Evolutionary conservation across 2,888 invertebrate genomes (phyloP), one percentile per base, ranked within the genome.

Genomic region (Magallana nippona): DNA sequence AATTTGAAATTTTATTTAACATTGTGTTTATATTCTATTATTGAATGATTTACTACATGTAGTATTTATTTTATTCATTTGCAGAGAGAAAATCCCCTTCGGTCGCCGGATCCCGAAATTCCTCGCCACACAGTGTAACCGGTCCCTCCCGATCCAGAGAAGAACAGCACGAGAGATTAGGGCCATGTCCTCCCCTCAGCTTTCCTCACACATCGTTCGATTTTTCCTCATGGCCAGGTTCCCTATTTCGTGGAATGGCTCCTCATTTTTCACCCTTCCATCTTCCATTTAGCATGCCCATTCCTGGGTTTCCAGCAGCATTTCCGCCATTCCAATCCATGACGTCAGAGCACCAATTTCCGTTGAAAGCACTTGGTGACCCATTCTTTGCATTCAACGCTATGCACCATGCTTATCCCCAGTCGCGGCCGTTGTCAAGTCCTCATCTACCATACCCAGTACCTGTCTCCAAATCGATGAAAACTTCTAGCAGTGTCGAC

Each of bases 261-360:
- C 83, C 85, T 17, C 83, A 83, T 44, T 81, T 79, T 63, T 82
- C 82, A n/a, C 57, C 82, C 0, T 82, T n/a, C n/a, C n/a, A 82
- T 32, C 32, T 82, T 78, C 82, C 82, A 3, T 58, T 82, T 32
- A 78, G 82, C 22, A 32, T 82, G 19, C 79, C 71, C 55, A 71
- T 80, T n/a, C 83, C 71, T 19, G 82, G 82, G 55, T 32, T 19
- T 44, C 44, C 80, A 8, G 79, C 83, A 5, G 81, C 80, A 15
- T 80, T 82, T 55, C 71, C 84, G 13, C 60, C 81, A 55, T 78
- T 82, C 55, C 55, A 80, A 13, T 78, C 84, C 13, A 17, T 57
- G 57, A 27, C 57, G 3, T 56, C 79, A 56, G 79, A 79, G 10
- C 56, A 79, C 27, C 79, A 79, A 27, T 56, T 80, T 22, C 71